phyloP scores from a whole-genome alignment of 2,113 vertebrate species.

The Gasterosteus aculeatus region DNA sequence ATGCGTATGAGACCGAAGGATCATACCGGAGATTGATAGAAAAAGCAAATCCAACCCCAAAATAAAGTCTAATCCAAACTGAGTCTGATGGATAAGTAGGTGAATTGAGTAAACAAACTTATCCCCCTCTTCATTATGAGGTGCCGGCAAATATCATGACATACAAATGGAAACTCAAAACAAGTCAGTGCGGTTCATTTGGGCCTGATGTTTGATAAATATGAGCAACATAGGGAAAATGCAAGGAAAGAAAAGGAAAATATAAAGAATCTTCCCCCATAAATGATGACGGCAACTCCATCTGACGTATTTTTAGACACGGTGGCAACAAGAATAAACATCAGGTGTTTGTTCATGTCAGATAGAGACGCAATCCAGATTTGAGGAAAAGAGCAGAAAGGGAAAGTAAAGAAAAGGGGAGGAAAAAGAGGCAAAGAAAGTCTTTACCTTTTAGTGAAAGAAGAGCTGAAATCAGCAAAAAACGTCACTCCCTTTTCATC shows the following conservation, averaged over 20 bases:
- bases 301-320: conserved; percentile 37
- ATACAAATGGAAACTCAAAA: conserved; percentile 58
- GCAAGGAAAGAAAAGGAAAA: not conserved
- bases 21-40: conserved; percentile 38
- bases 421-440: not conserved
- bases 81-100: conserved; percentile 66
- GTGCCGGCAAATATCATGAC: conserved; percentile 52
- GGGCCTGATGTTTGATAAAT: conserved; percentile 54
- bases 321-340: conserved; percentile 20
- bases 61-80: conserved; percentile 60
- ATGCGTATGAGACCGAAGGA: conserved; percentile 13
- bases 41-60: conserved; percentile 50
- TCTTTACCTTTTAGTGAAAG: not conserved
- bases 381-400: not conserved
- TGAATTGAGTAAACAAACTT: conserved; percentile 69
- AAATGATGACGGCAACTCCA: conserved; percentile 35
- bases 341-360: not conserved
- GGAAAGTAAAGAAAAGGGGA: not conserved
- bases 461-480: not conserved
- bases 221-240: conserved; percentile 14
- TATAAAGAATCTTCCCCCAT: conserved; percentile 17
- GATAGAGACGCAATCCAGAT: not conserved
- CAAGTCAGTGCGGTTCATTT: conserved; percentile 46
- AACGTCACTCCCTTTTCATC: not conserved
- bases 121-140: conserved; percentile 55